These are phyloP conservation scores for Drosophila limbata DNA, from an alignment of 2,888 invertebrate genomes.

Conservation along the genomic window DNA sequence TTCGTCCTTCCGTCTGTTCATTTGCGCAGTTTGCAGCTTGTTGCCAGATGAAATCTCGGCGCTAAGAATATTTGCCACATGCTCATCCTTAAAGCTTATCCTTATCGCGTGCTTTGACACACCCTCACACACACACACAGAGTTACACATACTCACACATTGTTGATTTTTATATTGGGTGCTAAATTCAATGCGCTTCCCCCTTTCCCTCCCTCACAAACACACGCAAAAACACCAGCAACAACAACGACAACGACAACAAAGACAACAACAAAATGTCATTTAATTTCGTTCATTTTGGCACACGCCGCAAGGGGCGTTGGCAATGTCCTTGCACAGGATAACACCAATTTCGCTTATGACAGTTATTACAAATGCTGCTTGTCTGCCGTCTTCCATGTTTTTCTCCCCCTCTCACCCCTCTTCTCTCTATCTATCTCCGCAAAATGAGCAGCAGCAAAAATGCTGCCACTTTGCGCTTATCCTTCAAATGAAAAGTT, in stretches of 20 bases:
- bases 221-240: slow-evolving; percentile 18
- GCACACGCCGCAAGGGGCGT: slow-evolving; percentile 39
- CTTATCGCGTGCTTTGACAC: slow-evolving; percentile 53
- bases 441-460: slow-evolving; percentile 62
- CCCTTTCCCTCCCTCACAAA: not conserved
- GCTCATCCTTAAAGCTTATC: slow-evolving; percentile 68
- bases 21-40: slow-evolving; percentile 58
- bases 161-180: slow-evolving; percentile 76
- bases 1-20: slow-evolving; percentile 44
- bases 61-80: slow-evolving; percentile 62
- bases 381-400: slow-evolving; percentile 53
- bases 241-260: slow-evolving; percentile 16
- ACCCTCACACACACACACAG: slow-evolving; percentile 16
- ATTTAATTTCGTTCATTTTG: slow-evolving; percentile 68
- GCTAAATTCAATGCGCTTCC: slow-evolving; percentile 67
- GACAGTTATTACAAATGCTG: slow-evolving; percentile 80
- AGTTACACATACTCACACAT: slow-evolving; percentile 48
- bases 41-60: slow-evolving; percentile 65
- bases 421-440: not conserved
- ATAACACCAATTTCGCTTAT: slow-evolving; percentile 80
- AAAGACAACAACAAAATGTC: slow-evolving; percentile 54
- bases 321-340: slow-evolving; percentile 61
- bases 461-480: slow-evolving; percentile 64
- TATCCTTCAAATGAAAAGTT: slow-evolving; percentile 74
- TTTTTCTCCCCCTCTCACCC: too few relatives aligned